Base-by-base conservation (phyloP, 2,888 invertebrate species). In the Ichneumon xanthorius region DNA sequence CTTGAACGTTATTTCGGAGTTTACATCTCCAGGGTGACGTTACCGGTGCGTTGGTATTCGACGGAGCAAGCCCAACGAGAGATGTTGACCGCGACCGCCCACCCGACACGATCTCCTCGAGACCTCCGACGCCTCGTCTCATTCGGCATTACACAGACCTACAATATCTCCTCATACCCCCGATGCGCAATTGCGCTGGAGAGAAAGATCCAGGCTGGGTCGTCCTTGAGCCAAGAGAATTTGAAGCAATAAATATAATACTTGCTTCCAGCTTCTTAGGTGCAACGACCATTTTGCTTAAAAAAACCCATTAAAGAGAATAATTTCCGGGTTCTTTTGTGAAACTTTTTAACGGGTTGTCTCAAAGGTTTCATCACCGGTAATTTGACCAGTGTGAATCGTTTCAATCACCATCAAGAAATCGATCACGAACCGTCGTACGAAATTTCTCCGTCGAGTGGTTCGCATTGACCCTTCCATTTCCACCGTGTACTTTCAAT, bases 21-120 rank as follows among this genome's bases (percentile, higher is more conserved):
- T 72, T 40, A 73, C 70, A 70, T 86, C 84, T 67, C 65, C 78
- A 58, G 79, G 78, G 78, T 75, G 63, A 81, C 81, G 75, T 83
- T 78, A 11, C 33, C 77, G 72, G 50, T 45, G 22, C 55, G 50
- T 76, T 50, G 33, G 50, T 50, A 53, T 76, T 33, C 65, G 50
- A 19, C 14, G 33, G 63, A 33, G 63, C 33, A 63, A 33, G n/a
- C 16, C 30, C 33, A 30, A 33, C 14, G 33, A 16, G 33, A 63
- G 63, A 30, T 63, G 30, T 33, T n/a, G 33, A 63, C 63, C 33
- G 7, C 63, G 30, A 33, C 14, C 63, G 33, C n/a, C 63, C 63
- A 63, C 63, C 33, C 30, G 30, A 16, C 30, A 16, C 63, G 63
- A 63, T n/a, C 16, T 50, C 9, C 37, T 55, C 55, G 55, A 58